Base-by-base conservation (phyloP, 1,140 invertebrate species). In the Bombus breviceps region DNA sequence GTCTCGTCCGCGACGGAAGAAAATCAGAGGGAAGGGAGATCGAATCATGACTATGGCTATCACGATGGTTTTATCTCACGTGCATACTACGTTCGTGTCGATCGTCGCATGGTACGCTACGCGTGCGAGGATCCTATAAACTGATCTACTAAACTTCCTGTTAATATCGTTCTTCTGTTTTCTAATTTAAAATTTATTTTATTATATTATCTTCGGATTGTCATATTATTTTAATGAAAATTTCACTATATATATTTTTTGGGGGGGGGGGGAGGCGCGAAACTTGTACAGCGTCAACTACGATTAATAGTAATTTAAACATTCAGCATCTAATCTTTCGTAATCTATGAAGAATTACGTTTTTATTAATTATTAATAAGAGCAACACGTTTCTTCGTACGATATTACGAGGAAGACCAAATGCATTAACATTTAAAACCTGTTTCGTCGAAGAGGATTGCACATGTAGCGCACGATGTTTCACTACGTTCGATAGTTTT, bases 51-150 rank as follows among this genome's bases (percentile, higher is more conserved):
- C 41, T 68, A 59, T 28, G 47, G 47, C 47, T 53, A 53, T 53
- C 47, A 53, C 43, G 53, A 69, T 57, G 28, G 28, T 1, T 82
- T 89, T 89, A 81, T 89, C 84, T 86, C 62, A 68, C 62, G 77
- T 77, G 72, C n/a, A 12, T n/a, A 37, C 41, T 57, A 15, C 18
- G 18, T 79, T 73, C 72, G 87, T 90, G 83, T 87, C 80, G 79
- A 57, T 85, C 73, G 86, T 88, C 25, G 84, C 85, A 77, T 89
- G 87, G 86, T 91, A 91, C 89, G 88, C 83, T 91, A 91, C 89
- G 88, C 83, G 74, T 74, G 80, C 66, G 18, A 62, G 66, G 39
- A 69, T 53, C 53, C 64, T 43, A 22, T 53, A 53, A 53, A 18
- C 5, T 2, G 15, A 53, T 53, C 18, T 53, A 53, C 6, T 53